phyloP scores from a whole-genome alignment of 2,888 invertebrate species.

The Hydroisotoma schaefferi region DNA sequence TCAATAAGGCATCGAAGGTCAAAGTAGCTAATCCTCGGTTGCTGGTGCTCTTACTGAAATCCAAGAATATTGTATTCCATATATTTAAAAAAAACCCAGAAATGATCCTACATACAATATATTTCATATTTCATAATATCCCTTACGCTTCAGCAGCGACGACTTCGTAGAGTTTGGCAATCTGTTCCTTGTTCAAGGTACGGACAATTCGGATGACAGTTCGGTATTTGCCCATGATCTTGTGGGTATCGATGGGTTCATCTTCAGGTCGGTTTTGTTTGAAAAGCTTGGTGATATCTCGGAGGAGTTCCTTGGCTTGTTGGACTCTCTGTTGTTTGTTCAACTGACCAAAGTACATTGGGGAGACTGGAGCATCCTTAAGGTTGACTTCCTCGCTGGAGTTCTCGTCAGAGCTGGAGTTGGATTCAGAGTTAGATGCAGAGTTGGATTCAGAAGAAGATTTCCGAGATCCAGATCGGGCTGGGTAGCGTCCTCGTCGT shows the following conservation, averaged over 20 bases:
- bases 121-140: not conserved
- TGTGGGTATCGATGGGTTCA: not conserved
- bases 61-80: too few species aligned
- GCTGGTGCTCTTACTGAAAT: slow-evolving; percentile 5
- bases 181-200: not conserved
- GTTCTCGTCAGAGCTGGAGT: slow-evolving; percentile 2
- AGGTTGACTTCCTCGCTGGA: slow-evolving; percentile 1
- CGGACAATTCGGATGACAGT: slow-evolving; percentile 10
- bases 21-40: slow-evolving; percentile 4
- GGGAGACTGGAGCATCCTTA: not conserved
- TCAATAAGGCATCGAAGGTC: slow-evolving; percentile 6
- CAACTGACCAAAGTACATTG: slow-evolving; percentile 4
- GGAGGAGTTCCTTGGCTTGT: not conserved
- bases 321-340: not conserved
- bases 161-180: not conserved
- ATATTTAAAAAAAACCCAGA: too few species aligned
- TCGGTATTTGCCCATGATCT: slow-evolving; percentile 8
- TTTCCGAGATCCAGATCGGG: not conserved
- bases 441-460: slow-evolving; percentile 4
- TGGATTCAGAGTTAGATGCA: slow-evolving; percentile 3
- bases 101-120: not conserved
- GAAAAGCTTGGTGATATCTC: not conserved
- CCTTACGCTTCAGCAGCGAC: not conserved
- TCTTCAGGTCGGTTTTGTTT: not conserved
- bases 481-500: not conserved